Evolutionary conservation across 2,797 vertebrate species (phyloP), one percentile per base, ranked within the genome.

Genomic region (Calcarius lapponicus): DNA sequence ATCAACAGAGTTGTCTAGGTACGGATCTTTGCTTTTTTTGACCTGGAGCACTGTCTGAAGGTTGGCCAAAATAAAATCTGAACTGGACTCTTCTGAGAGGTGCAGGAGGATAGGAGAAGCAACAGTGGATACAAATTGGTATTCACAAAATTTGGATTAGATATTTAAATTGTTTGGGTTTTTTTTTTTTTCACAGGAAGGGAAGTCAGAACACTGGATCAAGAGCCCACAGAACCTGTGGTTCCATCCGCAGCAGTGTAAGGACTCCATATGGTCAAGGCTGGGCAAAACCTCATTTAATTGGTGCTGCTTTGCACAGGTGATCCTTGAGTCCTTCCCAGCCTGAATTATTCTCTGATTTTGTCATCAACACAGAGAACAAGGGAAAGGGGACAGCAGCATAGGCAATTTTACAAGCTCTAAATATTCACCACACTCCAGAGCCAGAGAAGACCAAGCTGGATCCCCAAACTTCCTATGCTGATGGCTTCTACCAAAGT

Each of bases 321-420:
- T 54, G 69, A 86, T 42, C 69, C 26, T 31, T 4, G 16, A 92
- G 62, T 94, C 31, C 40, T 38, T 96, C 54, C 66, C 66, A 90
- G 34, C 47, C 66, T 74, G 60, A 90, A 69, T 75, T 92, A 71
- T 65, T 84, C 66, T 79, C 24, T 9, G 5, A 15, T 74, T 80
- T 79, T 80, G 19, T 74, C 24, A 67, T 86, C 62, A 69, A 58
- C 58, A 36, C 28, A 43, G 51, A 51, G 43, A 90, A 79, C 34
- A 84, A n/a, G 14, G 26, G 58, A 74, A 90, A 40, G 3, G 6
- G 34, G 28, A 50, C 64, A 67, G 58, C 66, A 75, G 22, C 4
- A 2, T 2, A 26, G 58, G 19, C 38, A 75, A 62, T 84, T 84
- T 42, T 69, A 69, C 15, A 36, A 64, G 43, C 40, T 81, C 31